Conservation (phyloP, 2,113 vertebrate genomes). For the Octodon degus region DNA sequence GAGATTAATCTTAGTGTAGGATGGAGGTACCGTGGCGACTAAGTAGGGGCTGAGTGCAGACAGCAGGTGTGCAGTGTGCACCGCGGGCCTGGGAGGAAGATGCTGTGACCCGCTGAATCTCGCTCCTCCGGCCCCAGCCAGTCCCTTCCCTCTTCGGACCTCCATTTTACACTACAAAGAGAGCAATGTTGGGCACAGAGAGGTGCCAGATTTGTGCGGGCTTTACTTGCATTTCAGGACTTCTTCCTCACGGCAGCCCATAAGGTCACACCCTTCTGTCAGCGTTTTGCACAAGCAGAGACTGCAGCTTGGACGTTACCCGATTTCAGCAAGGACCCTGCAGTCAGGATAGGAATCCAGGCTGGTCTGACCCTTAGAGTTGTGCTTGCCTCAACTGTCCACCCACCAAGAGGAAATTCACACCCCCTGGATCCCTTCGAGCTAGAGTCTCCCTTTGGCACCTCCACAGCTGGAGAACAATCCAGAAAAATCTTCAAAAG, state of each 20-base stretch:
- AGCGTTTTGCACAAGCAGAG: not conserved
- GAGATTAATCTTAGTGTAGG: not conserved
- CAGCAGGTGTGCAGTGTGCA: not conserved
- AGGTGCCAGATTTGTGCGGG: not conserved
- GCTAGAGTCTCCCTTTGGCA: not conserved
- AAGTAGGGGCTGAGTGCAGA: not conserved
- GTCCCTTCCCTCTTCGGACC: not conserved
- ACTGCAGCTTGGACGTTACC: not conserved
- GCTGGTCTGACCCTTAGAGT: not conserved
- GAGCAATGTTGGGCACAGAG: not conserved
- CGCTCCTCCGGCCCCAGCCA: not conserved
- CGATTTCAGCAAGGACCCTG: not conserved
- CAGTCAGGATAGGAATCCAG: not conserved
- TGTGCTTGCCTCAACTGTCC: not conserved
- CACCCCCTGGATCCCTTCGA: not conserved
- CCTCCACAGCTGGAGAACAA: slow-evolving; percentile 34
- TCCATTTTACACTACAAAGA: not conserved
- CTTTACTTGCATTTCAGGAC: not conserved
- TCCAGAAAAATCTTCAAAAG: slow-evolving; percentile 48
- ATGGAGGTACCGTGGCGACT: not conserved
- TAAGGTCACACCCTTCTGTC: not conserved
- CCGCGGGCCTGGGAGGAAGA: not conserved
- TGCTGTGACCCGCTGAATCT: not conserved
- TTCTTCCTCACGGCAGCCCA: not conserved
- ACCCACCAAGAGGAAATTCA: not conserved